Conservation (phyloP, 2,113 vertebrate genomes). For the Archilochus colubris region DNA sequence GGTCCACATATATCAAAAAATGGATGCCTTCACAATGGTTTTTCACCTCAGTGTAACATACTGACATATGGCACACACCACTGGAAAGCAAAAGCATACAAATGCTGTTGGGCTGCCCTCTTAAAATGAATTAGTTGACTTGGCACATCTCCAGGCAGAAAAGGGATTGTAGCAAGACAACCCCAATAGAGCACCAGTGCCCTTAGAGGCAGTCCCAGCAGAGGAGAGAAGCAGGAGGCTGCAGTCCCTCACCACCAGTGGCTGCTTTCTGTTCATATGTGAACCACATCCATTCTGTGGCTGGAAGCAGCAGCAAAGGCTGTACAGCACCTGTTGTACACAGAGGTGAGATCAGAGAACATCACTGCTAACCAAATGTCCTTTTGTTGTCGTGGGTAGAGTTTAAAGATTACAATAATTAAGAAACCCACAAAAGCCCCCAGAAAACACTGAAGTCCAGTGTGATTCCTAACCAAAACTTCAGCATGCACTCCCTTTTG, state of each 20-base stretch:
- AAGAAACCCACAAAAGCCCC: not conserved
- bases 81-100: not conserved
- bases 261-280: not conserved
- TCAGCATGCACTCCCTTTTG: not conserved
- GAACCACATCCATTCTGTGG: not conserved
- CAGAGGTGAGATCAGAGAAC: not conserved
- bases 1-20: not conserved
- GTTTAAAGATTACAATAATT: not conserved
- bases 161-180: not conserved
- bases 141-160: not conserved
- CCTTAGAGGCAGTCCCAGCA: not conserved
- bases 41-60: not conserved
- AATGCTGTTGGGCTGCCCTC: not conserved
- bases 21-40: not conserved
- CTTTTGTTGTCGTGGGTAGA: not conserved
- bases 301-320: not conserved
- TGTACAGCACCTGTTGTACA: not conserved
- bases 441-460: not conserved
- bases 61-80: not conserved
- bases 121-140: not conserved
- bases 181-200: rapidly evolving
- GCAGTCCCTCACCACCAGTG: not conserved
- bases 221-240: not conserved
- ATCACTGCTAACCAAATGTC: not conserved
- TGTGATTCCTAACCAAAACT: not conserved